These are phyloP conservation scores for Microcebus jonahi DNA, from an alignment of 2,113 vertebrate species.

Conservation along the genomic window DNA sequence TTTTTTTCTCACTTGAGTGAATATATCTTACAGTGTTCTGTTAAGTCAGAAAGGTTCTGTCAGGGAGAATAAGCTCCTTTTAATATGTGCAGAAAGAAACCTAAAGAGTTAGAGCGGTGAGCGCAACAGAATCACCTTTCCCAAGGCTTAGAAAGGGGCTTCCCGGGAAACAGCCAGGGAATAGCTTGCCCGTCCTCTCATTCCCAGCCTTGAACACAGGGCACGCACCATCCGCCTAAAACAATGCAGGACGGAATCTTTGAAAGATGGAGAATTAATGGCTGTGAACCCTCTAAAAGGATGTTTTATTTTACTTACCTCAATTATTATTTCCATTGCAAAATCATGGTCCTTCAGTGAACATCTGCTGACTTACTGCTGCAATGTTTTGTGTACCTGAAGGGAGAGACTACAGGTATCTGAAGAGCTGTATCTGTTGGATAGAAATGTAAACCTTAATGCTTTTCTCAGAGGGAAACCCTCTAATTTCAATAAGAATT, in stretches of 20 bases:
- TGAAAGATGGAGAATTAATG: constrained; percentile 14
- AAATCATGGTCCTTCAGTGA: constrained; percentile 26
- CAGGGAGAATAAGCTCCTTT: constrained; percentile 51
- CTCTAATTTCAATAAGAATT: neutral
- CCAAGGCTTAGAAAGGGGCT: neutral
- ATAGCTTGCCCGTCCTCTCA: neutral
- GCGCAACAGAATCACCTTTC: neutral
- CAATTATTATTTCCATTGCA: constrained; percentile 61
- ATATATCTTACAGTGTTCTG: constrained; percentile 49
- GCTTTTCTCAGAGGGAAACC: neutral
- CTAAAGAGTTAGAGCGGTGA: neutral
- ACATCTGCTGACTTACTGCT: neutral
- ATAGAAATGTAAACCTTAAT: neutral
- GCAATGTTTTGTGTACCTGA: neutral
- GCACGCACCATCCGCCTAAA: neutral
- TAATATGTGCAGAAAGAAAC: constrained; percentile 30
- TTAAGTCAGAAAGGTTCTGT: constrained; percentile 62
- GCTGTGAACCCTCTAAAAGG: constrained; percentile 30
- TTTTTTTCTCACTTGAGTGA: constrained; percentile 76
- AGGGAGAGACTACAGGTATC: neutral
- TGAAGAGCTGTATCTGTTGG: neutral
- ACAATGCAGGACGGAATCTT: neutral
- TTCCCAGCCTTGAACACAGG: neutral
- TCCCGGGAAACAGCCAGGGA: neutral
- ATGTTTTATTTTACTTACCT: constrained; percentile 45